Percentiles rank a stretch among this genome's conserved stretches.
These are phyloP conservation scores for Eupithecia subfuscata DNA, from an alignment of 2,888 invertebrate species.

Conservation along the genomic window DNA sequence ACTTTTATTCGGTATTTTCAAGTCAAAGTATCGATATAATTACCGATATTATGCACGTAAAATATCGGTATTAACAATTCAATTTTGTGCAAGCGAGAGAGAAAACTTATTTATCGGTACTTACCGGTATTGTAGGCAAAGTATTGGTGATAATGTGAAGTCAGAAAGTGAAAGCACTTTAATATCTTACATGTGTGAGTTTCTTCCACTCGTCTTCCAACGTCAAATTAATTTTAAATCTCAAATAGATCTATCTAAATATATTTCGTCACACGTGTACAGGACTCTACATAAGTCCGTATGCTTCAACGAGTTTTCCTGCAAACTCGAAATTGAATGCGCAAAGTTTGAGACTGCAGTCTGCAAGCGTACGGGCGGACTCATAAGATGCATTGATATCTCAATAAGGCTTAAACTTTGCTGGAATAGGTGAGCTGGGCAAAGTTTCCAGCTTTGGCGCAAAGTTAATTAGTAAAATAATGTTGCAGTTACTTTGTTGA, in stretches of 20 bases:
- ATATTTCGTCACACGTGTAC: neutral
- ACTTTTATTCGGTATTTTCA: no score
- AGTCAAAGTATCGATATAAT: no score
- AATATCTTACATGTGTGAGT: no score
- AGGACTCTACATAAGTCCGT: neutral
- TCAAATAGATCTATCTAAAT: no score
- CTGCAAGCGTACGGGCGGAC: neutral
- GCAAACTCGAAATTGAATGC: conserved; percentile 7
- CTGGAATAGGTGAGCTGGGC: conserved; percentile 5
- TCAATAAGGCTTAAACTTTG: conserved; percentile 15
- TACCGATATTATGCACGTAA: no score
- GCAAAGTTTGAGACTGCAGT: neutral
- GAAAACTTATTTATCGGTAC: no score
- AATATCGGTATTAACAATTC: no score
- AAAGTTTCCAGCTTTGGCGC: neutral
- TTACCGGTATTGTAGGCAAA: no score
- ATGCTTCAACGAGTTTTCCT: neutral
- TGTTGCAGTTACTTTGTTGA: neutral
- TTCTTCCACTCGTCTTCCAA: neutral
- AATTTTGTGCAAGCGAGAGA: no score
- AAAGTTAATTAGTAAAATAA: conserved; percentile 1
- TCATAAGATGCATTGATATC: conserved; percentile 12
- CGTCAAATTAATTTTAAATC: neutral
- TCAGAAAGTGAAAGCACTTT: no score
- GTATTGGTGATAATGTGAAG: no score